These are phyloP conservation scores for Mobula hypostoma DNA, from an alignment of 2,113 vertebrate species.

Conservation along the genomic window DNA sequence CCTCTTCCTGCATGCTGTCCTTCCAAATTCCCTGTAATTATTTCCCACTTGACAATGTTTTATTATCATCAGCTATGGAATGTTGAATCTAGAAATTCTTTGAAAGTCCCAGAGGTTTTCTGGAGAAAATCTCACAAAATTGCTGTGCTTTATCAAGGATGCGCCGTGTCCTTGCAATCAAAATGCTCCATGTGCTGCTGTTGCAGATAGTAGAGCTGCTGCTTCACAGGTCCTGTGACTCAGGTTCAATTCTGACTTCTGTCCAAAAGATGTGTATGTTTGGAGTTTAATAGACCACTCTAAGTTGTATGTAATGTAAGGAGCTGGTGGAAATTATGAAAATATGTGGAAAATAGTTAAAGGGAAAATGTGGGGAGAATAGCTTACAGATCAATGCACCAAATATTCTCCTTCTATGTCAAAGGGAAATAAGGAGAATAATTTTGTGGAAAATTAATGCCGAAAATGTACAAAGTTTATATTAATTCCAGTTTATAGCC, in stretches of 20 bases:
- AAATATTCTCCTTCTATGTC: too few relatives aligned
- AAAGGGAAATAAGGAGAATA: neutral
- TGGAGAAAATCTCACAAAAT: neutral
- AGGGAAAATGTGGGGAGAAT: too few relatives aligned
- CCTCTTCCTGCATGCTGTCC: neutral
- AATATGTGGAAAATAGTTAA: too few relatives aligned
- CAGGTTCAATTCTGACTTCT: too few relatives aligned
- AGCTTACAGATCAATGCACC: too few relatives aligned
- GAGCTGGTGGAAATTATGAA: too few relatives aligned
- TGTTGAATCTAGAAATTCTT: neutral
- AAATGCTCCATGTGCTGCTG: neutral
- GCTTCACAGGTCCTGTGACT: too few relatives aligned
- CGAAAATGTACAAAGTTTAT: neutral
- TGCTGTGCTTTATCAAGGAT: neutral
- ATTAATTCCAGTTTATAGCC: neutral
- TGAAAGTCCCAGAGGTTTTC: neutral
- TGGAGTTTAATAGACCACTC: too few relatives aligned
- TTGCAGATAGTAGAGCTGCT: neutral
- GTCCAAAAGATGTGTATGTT: too few relatives aligned
- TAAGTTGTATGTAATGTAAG: too few relatives aligned
- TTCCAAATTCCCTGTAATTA: neutral
- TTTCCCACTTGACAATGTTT: neutral
- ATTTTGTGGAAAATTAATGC: neutral
- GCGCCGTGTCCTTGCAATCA: neutral
- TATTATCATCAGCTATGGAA: neutral